A percentile compares a stretch with the other conserved stretches of the same genome.
phyloP scores from a whole-genome alignment of 1,140 invertebrate genomes.

The Armadillidium nasatum region DNA sequence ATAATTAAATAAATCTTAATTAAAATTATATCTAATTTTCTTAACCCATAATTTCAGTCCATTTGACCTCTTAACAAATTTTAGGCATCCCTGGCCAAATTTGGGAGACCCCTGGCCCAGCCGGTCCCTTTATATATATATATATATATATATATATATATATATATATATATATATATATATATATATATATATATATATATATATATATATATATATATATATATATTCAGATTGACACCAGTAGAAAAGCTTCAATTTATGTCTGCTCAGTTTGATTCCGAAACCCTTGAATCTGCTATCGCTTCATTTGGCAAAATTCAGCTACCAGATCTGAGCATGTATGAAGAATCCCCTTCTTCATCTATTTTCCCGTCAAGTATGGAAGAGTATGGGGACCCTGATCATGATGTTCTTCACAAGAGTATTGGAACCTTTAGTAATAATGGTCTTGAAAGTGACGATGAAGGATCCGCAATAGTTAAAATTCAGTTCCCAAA shows the following conservation, averaged over 20 bases:
- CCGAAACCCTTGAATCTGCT: background rate
- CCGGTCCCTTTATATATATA: too few relatives aligned
- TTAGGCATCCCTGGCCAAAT: too few relatives aligned
- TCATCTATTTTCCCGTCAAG: background rate
- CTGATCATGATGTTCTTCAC: conserved; percentile 27
- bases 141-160: too few relatives aligned
- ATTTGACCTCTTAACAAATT: too few relatives aligned
- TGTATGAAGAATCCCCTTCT: background rate
- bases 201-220: too few relatives aligned
- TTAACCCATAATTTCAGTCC: too few relatives aligned
- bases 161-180: too few relatives aligned
- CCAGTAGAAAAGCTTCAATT: background rate
- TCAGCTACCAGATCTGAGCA: background rate
- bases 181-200: too few relatives aligned
- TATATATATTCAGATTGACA: too few relatives aligned
- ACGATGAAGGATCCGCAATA: background rate
- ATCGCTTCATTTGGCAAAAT: background rate
- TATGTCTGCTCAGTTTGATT: background rate
- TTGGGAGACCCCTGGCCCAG: too few relatives aligned
- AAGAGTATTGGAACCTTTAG: conserved; percentile 17
- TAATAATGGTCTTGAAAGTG: background rate
- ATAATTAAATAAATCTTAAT: too few relatives aligned
- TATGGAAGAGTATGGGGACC: conserved; percentile 26
- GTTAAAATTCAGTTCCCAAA: background rate
- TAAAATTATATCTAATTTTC: too few relatives aligned